These are phyloP conservation scores for Neostethus bicornis DNA, from an alignment of 2,797 vertebrate species.

Conservation along the genomic window DNA sequence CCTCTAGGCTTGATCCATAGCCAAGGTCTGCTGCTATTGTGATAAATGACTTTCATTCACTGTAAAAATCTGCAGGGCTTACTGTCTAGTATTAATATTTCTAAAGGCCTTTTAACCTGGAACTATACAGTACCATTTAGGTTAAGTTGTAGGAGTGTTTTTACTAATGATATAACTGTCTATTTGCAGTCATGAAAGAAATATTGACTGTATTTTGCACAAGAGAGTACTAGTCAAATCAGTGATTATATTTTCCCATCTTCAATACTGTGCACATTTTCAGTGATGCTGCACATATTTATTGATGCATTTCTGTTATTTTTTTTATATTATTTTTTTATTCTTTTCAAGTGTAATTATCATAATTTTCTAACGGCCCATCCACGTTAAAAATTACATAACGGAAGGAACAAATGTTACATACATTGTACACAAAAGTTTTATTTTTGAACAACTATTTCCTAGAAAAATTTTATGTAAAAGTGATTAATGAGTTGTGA, in stretches of 20 bases:
- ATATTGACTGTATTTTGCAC: too few relatives aligned
- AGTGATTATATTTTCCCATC: not conserved
- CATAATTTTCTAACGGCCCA: too few relatives aligned
- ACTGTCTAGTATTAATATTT: not conserved
- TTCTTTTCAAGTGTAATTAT: not conserved
- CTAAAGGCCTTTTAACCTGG: not conserved
- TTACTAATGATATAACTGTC: too few relatives aligned
- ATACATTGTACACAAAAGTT: too few relatives aligned
- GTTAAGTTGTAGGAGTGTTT: not conserved
- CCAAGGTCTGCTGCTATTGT: constrained; percentile 24
- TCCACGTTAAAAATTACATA: too few relatives aligned
- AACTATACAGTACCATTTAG: not conserved
- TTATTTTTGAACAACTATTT: too few relatives aligned
- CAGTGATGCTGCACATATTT: not conserved
- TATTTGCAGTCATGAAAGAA: too few relatives aligned
- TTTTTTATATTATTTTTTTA: not conserved
- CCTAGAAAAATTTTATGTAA: too few relatives aligned
- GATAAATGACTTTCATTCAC: constrained; percentile 11
- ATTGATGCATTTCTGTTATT: not conserved
- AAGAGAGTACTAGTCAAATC: too few relatives aligned
- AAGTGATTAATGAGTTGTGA: too few relatives aligned
- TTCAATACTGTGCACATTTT: not conserved
- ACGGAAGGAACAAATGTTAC: too few relatives aligned
- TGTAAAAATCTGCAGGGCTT: not conserved
- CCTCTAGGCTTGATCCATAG: constrained; percentile 26